Conservation (phyloP, 2,797 vertebrate species). For the Psittacula echo region DNA sequence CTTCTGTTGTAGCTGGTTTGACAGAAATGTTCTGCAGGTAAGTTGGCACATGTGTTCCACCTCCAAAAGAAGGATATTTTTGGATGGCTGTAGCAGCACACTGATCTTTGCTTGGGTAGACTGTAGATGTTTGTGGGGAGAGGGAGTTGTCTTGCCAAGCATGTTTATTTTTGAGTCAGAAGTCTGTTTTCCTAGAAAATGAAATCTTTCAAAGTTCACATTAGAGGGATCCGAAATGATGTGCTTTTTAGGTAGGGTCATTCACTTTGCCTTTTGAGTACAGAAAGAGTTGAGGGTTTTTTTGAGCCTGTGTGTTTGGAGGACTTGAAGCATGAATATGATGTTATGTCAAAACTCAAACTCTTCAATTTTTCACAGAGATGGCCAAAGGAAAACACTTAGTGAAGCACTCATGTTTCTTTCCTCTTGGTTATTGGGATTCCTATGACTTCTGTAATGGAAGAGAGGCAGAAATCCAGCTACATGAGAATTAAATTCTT, state of each 20-base stretch:
- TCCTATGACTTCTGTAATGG: fast-evolving
- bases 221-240: not conserved
- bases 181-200: not conserved
- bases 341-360: not conserved
- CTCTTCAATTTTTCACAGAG: not conserved
- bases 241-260: not conserved
- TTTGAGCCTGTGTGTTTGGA: not conserved
- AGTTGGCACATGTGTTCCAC: not conserved
- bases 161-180: not conserved
- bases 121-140: not conserved
- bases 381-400: not conserved
- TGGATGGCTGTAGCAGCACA: not conserved
- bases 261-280: not conserved
- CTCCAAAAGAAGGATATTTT: not conserved
- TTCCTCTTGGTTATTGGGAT: not conserved
- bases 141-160: not conserved
- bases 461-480: not conserved
- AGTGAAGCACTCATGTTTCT: not conserved
- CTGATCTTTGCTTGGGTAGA: not conserved
- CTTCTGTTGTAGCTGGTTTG: not conserved
- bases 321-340: not conserved
- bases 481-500: not conserved
- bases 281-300: not conserved
- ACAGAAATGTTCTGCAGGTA: not conserved
- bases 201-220: not conserved